Base-by-base conservation (phyloP, 2,113 vertebrate genomes). In the Gnathonemus longibarbis region DNA sequence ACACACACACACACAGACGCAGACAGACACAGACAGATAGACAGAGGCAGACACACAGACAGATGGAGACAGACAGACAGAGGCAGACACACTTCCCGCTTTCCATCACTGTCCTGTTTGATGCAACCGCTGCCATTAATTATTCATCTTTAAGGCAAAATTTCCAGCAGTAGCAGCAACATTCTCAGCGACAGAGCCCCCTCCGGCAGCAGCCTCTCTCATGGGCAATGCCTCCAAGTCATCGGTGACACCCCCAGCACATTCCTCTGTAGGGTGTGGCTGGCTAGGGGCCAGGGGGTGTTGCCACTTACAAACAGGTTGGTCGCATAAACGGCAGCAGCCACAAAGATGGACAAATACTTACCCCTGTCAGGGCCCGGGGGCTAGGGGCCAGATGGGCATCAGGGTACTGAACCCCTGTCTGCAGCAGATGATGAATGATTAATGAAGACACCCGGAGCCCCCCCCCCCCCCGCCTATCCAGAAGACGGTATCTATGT, bases 81-180 rank as follows among this genome's bases (percentile, higher is more conserved):
- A 84, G 35, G 46, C 42, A 84, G 19, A 84, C 83, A 87, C 45
- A 31, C 10, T 50, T 15, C 46, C 46, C 9, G 27, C 85, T 46
- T 50, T 87, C 45, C 49, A 87, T 48, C n/a, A 45, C 27, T 87
- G 85, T 21, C 84, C 46, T 86, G 24, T 52, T 46, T 87, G 46
- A 52, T 52, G 24, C 49, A 46, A 87, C 49, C 52, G 85, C 85
- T 87, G 21, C 27, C 53, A 87, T 87, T 87, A 52, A 87, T 53
- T 87, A 87, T 53, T 87, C 27, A 87, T 87, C 85, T 19, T 87
- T 56, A 87, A 87, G 27, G 85, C 48, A 35, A 87, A 52, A 56
- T 87, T 85, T 86, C 46, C 84, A 86, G 84, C 48, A 50, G 50
- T 35, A 87, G 85, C 31, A 15, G 48, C 31, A 56, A 52, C 48